Conservation (phyloP, 2,113 vertebrate genomes). For the Amphiprion percula region DNA sequence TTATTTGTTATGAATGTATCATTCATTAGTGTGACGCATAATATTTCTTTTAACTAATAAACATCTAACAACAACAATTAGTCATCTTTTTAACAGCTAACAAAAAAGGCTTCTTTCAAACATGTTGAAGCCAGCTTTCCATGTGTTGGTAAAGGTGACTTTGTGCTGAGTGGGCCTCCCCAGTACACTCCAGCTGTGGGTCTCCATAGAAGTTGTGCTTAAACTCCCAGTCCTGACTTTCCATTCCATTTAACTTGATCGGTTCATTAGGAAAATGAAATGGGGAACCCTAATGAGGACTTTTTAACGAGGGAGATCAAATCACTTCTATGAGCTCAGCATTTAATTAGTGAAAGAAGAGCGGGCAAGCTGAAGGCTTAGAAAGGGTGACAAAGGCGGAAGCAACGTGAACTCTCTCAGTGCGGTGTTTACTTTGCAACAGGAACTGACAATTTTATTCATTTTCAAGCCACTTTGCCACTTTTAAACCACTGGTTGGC, state of each 20-base stretch:
- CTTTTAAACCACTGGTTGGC: too few relatives aligned
- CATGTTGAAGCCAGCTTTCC: too few relatives aligned
- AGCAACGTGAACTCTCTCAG: too few relatives aligned
- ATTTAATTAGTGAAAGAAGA: slow-evolving; percentile 31
- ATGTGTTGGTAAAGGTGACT: background rate
- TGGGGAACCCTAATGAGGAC: slow-evolving; percentile 40
- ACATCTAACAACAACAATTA: too few relatives aligned
- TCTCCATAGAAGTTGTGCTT: slow-evolving; percentile 24
- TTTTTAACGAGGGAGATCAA: slow-evolving; percentile 51
- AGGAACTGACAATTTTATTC: too few relatives aligned
- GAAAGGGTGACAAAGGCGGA: background rate
- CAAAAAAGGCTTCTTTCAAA: background rate
- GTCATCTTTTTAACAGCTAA: background rate
- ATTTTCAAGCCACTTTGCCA: too few relatives aligned
- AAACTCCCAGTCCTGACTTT: slow-evolving; percentile 36
- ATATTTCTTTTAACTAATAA: too few relatives aligned
- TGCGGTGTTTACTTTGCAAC: too few relatives aligned
- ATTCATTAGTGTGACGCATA: too few relatives aligned
- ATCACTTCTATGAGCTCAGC: slow-evolving; percentile 31
- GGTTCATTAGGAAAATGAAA: slow-evolving; percentile 58
- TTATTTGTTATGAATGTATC: too few relatives aligned
- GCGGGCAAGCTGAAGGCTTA: background rate
- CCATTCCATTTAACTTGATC: slow-evolving; percentile 51
- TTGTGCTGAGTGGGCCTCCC: slow-evolving; percentile 11
- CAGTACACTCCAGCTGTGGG: slow-evolving; percentile 25